Conservation (phyloP, 2,113 vertebrate species). For the Sterna hirundo region DNA sequence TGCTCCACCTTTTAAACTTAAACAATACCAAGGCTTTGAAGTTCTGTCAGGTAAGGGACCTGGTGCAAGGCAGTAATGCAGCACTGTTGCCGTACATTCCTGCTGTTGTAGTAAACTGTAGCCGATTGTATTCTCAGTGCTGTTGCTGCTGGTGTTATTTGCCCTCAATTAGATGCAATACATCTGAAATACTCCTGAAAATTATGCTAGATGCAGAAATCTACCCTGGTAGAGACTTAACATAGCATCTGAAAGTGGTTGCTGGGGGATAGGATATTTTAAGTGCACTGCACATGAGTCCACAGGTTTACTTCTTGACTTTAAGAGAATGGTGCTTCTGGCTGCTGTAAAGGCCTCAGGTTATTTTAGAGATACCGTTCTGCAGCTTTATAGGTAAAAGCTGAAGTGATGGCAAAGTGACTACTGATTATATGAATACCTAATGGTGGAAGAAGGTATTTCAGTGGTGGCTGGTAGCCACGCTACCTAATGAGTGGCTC, state of each 20-base stretch:
- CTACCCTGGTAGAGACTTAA: not conserved
- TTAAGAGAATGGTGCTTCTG: not conserved
- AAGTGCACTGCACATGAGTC: not conserved
- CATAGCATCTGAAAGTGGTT: not conserved
- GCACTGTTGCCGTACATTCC: not conserved
- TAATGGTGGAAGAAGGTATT: not conserved
- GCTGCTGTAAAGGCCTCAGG: not conserved
- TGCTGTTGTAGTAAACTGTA: not conserved
- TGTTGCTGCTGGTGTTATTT: not conserved
- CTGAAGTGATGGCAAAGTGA: not conserved
- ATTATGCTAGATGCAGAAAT: not conserved
- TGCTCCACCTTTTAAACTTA: not conserved
- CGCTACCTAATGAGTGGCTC: not conserved
- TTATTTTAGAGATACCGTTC: not conserved
- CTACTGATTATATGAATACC: not conserved
- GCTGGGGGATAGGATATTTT: not conserved
- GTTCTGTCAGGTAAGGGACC: not conserved
- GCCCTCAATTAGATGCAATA: not conserved
- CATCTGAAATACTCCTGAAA: not conserved
- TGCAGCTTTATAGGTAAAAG: not conserved
- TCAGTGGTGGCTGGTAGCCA: not conserved
- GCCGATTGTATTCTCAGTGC: not conserved
- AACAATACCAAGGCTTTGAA: not conserved
- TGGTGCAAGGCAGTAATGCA: not conserved
- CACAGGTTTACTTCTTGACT: not conserved